A percentile compares a stretch with the other conserved stretches of the same genome.
Conservation (phyloP, 2,888 invertebrate species). For the Opisthograptis luteolata region DNA sequence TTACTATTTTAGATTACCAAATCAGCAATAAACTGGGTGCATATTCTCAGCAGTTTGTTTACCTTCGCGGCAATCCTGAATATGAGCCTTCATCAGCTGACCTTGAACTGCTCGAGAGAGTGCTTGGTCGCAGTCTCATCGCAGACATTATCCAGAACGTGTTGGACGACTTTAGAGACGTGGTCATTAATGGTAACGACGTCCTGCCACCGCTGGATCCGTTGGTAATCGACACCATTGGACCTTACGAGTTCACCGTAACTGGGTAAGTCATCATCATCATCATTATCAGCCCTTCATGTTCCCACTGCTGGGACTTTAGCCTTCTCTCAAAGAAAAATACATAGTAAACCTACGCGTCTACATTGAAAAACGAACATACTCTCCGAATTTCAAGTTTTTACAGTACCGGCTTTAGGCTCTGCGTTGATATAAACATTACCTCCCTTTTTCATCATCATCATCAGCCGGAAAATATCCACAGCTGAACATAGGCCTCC, state of each 20-base stretch:
- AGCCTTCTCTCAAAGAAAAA: too few species aligned
- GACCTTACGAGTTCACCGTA: constrained; percentile 43
- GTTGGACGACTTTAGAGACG: constrained; percentile 51
- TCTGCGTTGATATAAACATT: too few species aligned
- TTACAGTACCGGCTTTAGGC: too few species aligned
- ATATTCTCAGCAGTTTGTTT: constrained; percentile 27
- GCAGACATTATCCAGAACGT: constrained; percentile 38
- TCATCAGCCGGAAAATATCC: too few species aligned
- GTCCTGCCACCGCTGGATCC: constrained; percentile 55
- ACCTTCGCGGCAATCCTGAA: constrained; percentile 14
- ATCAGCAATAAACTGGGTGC: constrained; percentile 20
- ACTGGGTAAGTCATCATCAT: constrained; percentile 46
- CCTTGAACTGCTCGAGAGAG: constrained; percentile 10
- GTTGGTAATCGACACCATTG: constrained; percentile 42
- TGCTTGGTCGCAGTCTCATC: constrained; percentile 40
- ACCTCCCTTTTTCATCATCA: too few species aligned
- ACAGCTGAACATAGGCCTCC: too few species aligned
- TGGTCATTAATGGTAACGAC: constrained; percentile 58
- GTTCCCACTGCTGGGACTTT: too few species aligned
- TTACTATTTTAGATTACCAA: constrained; percentile 10
- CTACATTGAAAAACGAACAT: too few species aligned
- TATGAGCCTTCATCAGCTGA: constrained; percentile 12
- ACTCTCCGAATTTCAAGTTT: too few species aligned
- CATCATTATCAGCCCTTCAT: too few species aligned
- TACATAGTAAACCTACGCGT: too few species aligned